Base-by-base conservation (phyloP, 2,888 invertebrate species). In the Plebejus argus region DNA sequence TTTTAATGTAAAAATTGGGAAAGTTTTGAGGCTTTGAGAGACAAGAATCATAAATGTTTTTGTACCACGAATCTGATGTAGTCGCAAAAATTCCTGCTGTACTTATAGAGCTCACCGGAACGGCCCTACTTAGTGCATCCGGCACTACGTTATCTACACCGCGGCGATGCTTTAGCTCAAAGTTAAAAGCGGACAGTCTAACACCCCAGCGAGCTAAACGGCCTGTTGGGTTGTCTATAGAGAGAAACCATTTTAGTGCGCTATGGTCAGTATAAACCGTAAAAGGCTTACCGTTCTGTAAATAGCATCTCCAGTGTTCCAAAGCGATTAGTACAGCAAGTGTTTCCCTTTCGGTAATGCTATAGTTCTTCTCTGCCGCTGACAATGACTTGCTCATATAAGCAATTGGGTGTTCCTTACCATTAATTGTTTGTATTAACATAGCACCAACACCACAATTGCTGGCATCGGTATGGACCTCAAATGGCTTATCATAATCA, bases 261-360 rank as follows among this genome's bases (percentile, higher is more conserved):
- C 81, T 76, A 28, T 84, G 84, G 45, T 83, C 83, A 0, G 84
- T 84, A 35, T 78, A 82, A 0, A 84, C 81, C 0, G 79, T 81
- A 45, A 83, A 83, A 0, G 66, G 23, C 18, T 76, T 58, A 0
- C 82, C 83, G n/a, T 82, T 84, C 12, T 83, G 83, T 0, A 84
- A 8, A 76, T 83, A 83, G 75, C 83, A 83, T 0, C 83, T 78
- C 83, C 83, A 85, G 20, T 84, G 82, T 75, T 85, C 84, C 0
- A 85, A 18, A 1, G 84, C 85, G 0, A 33, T 35, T 0, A 85
- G 45, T 0, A 84, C 84, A 1, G 84, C 84, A 0, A 85, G 58
- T 0, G 83, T 74, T 70, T 85, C 85, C 0, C 84, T 72, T 76
- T 86, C 85, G 0, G 85, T 85, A 0, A 79, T 76, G 28, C 83